Base-by-base conservation (phyloP, 1,140 invertebrate species). In the Alviniconcha marisindica region DNA sequence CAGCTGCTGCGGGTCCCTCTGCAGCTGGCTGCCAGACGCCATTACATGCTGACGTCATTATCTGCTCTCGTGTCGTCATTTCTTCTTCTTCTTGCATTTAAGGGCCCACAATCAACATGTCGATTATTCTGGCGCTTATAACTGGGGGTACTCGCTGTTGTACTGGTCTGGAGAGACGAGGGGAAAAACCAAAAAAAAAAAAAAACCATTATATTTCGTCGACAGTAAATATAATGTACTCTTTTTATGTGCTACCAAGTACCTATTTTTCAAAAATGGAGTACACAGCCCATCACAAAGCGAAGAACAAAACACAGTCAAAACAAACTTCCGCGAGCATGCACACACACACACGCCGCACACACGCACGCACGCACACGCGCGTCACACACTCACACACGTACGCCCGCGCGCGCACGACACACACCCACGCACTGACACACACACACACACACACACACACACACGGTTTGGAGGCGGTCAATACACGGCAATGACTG, bases 11-110 rank as follows among this genome's bases (percentile, higher is more conserved):
- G 18, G 56, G 5, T 80, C 56, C 44, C 21, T 24, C 36, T 66
- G 78, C 78, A 80, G 78, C 51, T 21, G 73, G 44, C 51, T 82
- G 69, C 48, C 42, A 69, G 71, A 48, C 66, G 44, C 66, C 71
- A 82, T 82, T 18, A 54, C 71, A 82, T 71, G 44, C 18, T 51
- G 21, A 71, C 71, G 48, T 74, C 42, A 63, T 18, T 0, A n/a
- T 63, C 48, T 28, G 48, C 3, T 18, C 21, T 36, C 40, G 33
- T 60, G 60, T 38, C 24, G 48, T 81, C 40, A 54, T 38, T 51
- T n/a, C 7, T n/a, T 76, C 36, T 18, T 40, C 18, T 28, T 12
- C 36, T 38, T 76, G 14, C 7, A 18, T 40, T 28, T 76, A 33
- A 40, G 21, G 51, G 4, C 21, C 2, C 33, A 79, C 56, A 56